Evolutionary conservation across 2,113 vertebrate species (phyloP), one percentile per base, ranked within the genome.

Genomic region (Elephas maximus): DNA sequence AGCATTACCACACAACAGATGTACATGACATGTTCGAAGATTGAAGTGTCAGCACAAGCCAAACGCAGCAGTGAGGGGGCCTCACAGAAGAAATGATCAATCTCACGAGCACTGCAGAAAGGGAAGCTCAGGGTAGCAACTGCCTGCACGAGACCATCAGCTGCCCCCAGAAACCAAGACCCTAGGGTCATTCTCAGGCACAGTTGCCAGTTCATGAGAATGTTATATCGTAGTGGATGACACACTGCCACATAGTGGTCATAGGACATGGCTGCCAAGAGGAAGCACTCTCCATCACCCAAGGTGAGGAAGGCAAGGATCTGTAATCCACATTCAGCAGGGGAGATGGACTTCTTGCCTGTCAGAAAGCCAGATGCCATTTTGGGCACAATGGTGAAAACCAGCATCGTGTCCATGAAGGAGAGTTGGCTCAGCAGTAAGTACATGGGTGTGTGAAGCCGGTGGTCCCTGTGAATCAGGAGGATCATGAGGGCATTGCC

Each of bases 181-280:
- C 37, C 63, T 51, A 73, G 8, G 8, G 76, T 48, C 84, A 93
- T 81, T 48, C 26, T 67, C 51, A 60, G n/a, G 28, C 76, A 93
- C 6, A 80, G 9, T 20, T 45, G 51, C 92, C 48, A 87, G 48
- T 48, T 93, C 76, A 88, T 62, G 63, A 93, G 63, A 1, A 45
- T 0, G 0, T 37, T 4, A 6, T 93, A 87, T 24, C 37, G 1
- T 48, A 93, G 83, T 1, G 91, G 76, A 28, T 88, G 92, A 37
- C 84, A 93, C 6, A 80, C 23, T 37, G 83, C 83, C 20, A 71
- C 48, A 24, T 45, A 96, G 60, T 20, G 69, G 41, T 94, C 95
- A n/a, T 96, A 96, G 33, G 92, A 92, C 88, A 94, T 88, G 33
- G 88, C 71, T 8, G 87, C 90, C 5, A 96, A 5, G 11, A 95